Conservation (phyloP, 2,888 invertebrate species). For the Athalia circularis region DNA sequence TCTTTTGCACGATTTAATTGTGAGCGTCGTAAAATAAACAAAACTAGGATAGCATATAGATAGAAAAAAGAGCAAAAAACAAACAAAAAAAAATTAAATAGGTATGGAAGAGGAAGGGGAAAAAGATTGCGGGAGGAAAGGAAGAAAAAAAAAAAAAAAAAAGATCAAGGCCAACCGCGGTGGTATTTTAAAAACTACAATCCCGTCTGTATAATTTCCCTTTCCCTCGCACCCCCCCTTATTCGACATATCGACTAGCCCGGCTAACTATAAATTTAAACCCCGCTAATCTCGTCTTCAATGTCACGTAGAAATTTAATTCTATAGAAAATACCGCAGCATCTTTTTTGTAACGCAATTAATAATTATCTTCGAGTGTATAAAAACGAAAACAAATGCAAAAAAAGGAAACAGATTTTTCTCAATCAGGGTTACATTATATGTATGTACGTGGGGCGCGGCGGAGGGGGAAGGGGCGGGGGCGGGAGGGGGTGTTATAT, state of each 20-base stretch:
- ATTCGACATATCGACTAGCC: neutral
- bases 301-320: too few relatives aligned
- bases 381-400: too few relatives aligned
- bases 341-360: too few relatives aligned
- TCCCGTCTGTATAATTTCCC: slow-evolving; percentile 14
- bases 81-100: too few relatives aligned
- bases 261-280: slow-evolving; percentile 24
- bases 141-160: neutral
- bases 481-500: too few relatives aligned
- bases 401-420: too few relatives aligned
- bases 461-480: too few relatives aligned
- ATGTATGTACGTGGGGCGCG: too few relatives aligned
- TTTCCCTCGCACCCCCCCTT: neutral
- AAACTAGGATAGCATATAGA: neutral
- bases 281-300: neutral
- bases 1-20: slow-evolving; percentile 20
- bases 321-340: too few relatives aligned
- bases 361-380: too few relatives aligned
- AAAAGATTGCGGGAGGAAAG: neutral
- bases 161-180: slow-evolving; percentile 25
- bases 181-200: slow-evolving; percentile 36
- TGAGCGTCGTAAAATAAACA: slow-evolving; percentile 16
- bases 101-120: neutral
- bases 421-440: too few relatives aligned
- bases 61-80: neutral